Evolutionary conservation across 1,140 invertebrate genomes (phyloP).

Genomic region (Drosophila grimshawi): DNA sequence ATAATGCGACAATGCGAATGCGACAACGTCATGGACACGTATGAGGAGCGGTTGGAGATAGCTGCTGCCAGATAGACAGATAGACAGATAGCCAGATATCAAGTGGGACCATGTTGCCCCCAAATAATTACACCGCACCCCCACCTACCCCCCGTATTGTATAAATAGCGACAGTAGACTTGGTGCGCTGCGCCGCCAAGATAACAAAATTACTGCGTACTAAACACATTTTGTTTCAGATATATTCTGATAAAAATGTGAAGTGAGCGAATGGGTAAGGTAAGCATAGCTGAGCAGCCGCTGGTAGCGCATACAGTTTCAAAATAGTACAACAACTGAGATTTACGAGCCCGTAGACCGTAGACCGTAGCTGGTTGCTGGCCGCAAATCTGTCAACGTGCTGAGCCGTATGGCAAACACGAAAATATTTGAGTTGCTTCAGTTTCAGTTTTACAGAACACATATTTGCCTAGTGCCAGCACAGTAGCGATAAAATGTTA

Average conservation of each 20-base stretch:
- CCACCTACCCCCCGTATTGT: constrained; percentile 32
- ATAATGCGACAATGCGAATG: constrained; percentile 71
- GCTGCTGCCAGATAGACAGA: constrained; percentile 3
- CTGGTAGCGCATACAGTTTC: constrained; percentile 28
- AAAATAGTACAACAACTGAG: constrained; percentile 62
- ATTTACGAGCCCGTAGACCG: constrained; percentile 58
- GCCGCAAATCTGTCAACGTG: constrained; percentile 75
- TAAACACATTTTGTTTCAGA: constrained; percentile 72
- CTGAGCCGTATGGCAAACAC: constrained; percentile 70
- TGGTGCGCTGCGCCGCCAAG: constrained; percentile 62
- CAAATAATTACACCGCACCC: background rate
- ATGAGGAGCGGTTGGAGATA: constrained; percentile 20
- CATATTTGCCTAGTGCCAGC: constrained; percentile 82
- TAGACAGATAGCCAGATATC: constrained; percentile 43
- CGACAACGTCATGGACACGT: constrained; percentile 58
- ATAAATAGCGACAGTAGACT: constrained; percentile 59
- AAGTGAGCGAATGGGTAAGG: constrained; percentile 21
- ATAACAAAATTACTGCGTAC: constrained; percentile 79
- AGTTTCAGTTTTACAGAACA: constrained; percentile 65
- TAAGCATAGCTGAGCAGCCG: background rate
- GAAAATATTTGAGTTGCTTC: constrained; percentile 77
- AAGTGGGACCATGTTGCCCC: constrained; percentile 13
- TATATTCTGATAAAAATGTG: constrained; percentile 78
- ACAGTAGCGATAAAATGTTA: constrained; percentile 84
- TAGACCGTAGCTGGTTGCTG: constrained; percentile 6